phyloP scores from a whole-genome alignment of 2,888 invertebrate genomes.

The Drosophila histrio region DNA sequence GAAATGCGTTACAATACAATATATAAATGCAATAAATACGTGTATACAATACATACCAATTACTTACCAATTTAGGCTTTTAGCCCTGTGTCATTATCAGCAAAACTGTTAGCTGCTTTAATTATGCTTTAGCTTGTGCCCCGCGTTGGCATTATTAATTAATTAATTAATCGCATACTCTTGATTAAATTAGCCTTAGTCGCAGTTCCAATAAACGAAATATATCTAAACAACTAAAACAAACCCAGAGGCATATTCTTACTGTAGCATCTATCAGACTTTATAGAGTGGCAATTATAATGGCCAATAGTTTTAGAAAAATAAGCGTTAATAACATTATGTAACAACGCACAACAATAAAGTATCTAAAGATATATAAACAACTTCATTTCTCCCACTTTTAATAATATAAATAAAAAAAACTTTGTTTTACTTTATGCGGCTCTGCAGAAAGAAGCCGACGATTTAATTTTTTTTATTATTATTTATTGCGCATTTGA shows the following conservation, averaged over 20 bases:
- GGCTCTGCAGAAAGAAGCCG: conserved; percentile 55
- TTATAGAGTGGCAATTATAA: conserved; percentile 5
- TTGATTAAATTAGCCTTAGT: conserved; percentile 59
- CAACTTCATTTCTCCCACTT: too few species aligned
- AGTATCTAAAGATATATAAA: conserved; percentile 8
- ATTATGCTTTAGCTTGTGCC: conserved; percentile 56
- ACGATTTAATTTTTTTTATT: conserved; percentile 34
- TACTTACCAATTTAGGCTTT: conserved; percentile 4
- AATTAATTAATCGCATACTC: conserved; percentile 9
- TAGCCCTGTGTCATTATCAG: conserved; percentile 12
- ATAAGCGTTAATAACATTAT: conserved; percentile 34
- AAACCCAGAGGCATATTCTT: conserved; percentile 35
- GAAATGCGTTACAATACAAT: neutral
- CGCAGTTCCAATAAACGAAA: conserved; percentile 26
- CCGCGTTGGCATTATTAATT: conserved; percentile 46
- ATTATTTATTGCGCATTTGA: conserved; percentile 73
- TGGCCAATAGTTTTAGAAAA: conserved; percentile 33
- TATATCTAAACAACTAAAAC: neutral
- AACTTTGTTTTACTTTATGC: conserved; percentile 48
- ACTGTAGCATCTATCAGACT: conserved; percentile 13
- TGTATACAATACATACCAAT: conserved; percentile 28
- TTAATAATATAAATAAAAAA: too few species aligned
- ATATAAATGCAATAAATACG: neutral
- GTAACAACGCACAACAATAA: conserved; percentile 38
- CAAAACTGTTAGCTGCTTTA: conserved; percentile 41